These are phyloP conservation scores for Drosophila obscura DNA, from an alignment of 1,140 invertebrate genomes.

Conservation along the genomic window DNA sequence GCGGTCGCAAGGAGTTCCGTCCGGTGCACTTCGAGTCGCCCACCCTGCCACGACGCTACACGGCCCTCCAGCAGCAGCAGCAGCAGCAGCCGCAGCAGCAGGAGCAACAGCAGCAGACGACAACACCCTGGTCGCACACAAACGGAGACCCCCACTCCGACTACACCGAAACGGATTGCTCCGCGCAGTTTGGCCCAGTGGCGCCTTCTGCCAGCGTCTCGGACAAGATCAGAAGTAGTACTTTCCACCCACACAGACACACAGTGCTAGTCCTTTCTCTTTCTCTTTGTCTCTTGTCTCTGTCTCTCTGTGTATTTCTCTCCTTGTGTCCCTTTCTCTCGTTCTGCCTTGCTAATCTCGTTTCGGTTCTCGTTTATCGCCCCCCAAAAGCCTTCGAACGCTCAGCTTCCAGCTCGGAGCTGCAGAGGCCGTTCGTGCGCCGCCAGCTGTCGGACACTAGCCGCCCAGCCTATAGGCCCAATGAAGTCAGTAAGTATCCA, in stretches of 20 bases:
- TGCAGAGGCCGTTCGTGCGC: slow-evolving; percentile 68
- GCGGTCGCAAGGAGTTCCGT: slow-evolving; percentile 88
- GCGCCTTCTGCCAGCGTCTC: slow-evolving; percentile 69
- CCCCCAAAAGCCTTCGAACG: slow-evolving; percentile 70
- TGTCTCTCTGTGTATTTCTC: slow-evolving; percentile 16
- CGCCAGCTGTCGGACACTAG: slow-evolving; percentile 62
- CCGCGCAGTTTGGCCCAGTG: slow-evolving; percentile 55
- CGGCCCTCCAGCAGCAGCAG: slow-evolving; percentile 54
- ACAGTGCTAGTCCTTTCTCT: background rate
- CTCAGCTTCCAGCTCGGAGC: slow-evolving; percentile 75
- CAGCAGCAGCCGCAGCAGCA: slow-evolving; percentile 35
- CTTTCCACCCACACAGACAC: background rate
- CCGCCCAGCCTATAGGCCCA: slow-evolving; percentile 76
- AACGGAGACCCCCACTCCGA: slow-evolving; percentile 75
- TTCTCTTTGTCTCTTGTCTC: slow-evolving; percentile 9
- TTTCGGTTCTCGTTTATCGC: slow-evolving; percentile 51
- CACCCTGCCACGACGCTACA: slow-evolving; percentile 85
- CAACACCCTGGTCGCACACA: slow-evolving; percentile 63
- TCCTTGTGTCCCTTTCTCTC: slow-evolving; percentile 5
- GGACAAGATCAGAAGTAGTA: slow-evolving; percentile 81
- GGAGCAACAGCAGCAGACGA: slow-evolving; percentile 39
- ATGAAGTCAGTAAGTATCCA: slow-evolving; percentile 84
- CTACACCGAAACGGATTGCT: slow-evolving; percentile 82
- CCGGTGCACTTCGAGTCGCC: slow-evolving; percentile 91
- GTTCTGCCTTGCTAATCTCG: slow-evolving; percentile 26